Base-by-base conservation (phyloP, 2,113 vertebrate species). In the Nettapus auritus region DNA sequence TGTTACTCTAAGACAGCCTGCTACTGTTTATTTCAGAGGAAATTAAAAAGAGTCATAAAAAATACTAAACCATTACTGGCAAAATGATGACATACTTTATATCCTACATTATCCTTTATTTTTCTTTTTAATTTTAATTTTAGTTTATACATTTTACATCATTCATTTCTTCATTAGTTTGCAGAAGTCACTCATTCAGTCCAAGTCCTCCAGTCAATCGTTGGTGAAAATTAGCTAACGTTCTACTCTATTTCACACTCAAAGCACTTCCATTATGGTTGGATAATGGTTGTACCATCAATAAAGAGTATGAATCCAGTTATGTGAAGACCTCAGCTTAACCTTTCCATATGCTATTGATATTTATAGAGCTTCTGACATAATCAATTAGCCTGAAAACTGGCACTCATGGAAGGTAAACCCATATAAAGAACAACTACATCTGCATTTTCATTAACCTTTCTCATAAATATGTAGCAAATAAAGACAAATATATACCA, bases 361-460 rank as follows among this genome's bases (percentile, higher is more conserved):
- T 97, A 97, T 96, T 98, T 98, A 97, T 96, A 98, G 93, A 97
- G 97, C 97, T 97, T 96, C 96, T 97, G 91, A 96, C 96, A 89
- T 96, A 97, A 97, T 97, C 93, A 97, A 96, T 97, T 97, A 96
- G 86, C 62, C 75, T 97, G 53, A 94, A 96, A 97, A 96, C 90
- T 88, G 88, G 86, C 94, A 86, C 91, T 97, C 13, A 14, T 88
- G 70, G 94, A 97, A 97, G 93, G 92, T 94, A 96, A 97, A 84
- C n/a, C 22, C 85, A 84, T 90, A 81, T 31, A 71, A 96, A 94
- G 84, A 74, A 94, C 74, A 18, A 89, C 52, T 91, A 84, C 93
- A 97, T 96, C n/a, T 95, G 56, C 62, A 89, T 95, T 94, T 96
- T 96, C 87, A 96, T 83, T 97, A 97, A 94, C 94, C 85, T 96